These are phyloP conservation scores for Drosophila orena DNA, from an alignment of 1,140 invertebrate genomes.

Conservation along the genomic window DNA sequence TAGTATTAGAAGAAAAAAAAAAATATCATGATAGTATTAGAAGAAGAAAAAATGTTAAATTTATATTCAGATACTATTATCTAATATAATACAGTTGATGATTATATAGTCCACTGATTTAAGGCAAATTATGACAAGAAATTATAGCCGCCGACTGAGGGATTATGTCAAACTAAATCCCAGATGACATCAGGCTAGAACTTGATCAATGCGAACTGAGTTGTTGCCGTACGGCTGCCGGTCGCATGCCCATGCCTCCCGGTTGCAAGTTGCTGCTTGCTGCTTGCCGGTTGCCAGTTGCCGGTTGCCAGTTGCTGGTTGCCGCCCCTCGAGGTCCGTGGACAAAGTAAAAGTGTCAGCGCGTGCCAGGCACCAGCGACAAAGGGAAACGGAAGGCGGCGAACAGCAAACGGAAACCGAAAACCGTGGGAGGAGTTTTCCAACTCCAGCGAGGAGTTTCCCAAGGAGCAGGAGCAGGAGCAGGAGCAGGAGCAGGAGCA, in stretches of 20 bases:
- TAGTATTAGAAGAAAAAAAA: too few relatives aligned
- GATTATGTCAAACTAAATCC: conserved; percentile 21
- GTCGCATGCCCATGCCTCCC: neutral
- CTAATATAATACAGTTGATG: too few relatives aligned
- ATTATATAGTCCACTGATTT: too few relatives aligned
- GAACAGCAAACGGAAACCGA: conserved; percentile 35
- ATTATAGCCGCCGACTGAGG: neutral
- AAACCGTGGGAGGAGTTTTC: conserved; percentile 15
- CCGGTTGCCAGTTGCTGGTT: conserved; percentile 17
- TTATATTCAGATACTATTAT: too few relatives aligned
- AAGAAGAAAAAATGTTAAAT: too few relatives aligned
- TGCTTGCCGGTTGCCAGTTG: neutral
- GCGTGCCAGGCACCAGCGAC: conserved; percentile 70
- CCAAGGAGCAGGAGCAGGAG: conserved; percentile 18
- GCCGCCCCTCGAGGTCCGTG: conserved; percentile 12
- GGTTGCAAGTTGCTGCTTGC: conserved; percentile 26
- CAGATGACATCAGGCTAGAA: conserved; percentile 28
- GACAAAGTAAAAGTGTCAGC: conserved; percentile 81
- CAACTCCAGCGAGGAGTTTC: neutral
- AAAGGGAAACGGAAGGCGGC: conserved; percentile 17
- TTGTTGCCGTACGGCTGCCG: conserved; percentile 7
- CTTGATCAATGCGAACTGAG: conserved; percentile 2
- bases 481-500: too few relatives aligned
- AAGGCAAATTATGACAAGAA: neutral
- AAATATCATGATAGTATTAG: too few relatives aligned